Conservation (phyloP, 2,888 invertebrate genomes). For the Drosophila silvestris region DNA sequence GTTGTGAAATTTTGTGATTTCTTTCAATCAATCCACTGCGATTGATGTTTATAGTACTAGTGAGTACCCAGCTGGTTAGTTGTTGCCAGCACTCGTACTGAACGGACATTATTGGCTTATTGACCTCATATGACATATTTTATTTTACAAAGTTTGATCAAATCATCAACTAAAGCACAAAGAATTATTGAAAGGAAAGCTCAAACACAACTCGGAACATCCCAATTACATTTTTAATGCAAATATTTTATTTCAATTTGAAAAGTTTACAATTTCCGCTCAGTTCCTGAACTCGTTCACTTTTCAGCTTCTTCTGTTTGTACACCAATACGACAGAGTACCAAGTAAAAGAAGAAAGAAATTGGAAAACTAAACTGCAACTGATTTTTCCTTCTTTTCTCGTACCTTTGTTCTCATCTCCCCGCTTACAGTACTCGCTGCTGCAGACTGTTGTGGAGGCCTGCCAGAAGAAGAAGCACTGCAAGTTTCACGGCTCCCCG, state of each 20-base stretch:
- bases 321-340: conserved; percentile 33
- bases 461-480: conserved; percentile 96
- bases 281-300: conserved; percentile 57
- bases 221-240: conserved; percentile 65
- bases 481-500: conserved; percentile 95
- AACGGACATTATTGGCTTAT: not conserved
- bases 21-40: not conserved
- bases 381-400: conserved; percentile 50
- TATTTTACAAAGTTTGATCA: not conserved
- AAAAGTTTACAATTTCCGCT: conserved; percentile 63
- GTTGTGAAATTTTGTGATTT: not conserved
- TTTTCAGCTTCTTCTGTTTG: conserved; percentile 57
- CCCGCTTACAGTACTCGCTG: conserved; percentile 90
- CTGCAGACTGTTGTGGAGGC: conserved; percentile 97
- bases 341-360: conserved; percentile 18
- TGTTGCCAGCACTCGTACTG: not conserved
- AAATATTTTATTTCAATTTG: conserved; percentile 75
- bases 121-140: not conserved
- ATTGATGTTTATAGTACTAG: not conserved
- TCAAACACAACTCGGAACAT: conserved; percentile 46
- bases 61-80: not conserved
- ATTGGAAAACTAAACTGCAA: conserved; percentile 57
- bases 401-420: conserved; percentile 15
- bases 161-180: conserved; percentile 2
- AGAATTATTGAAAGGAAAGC: not conserved